A percentile compares a stretch with the other conserved stretches of the same genome.
phyloP scores from a whole-genome alignment of 1,140 invertebrate genomes.

The Monochamus saltuarius region DNA sequence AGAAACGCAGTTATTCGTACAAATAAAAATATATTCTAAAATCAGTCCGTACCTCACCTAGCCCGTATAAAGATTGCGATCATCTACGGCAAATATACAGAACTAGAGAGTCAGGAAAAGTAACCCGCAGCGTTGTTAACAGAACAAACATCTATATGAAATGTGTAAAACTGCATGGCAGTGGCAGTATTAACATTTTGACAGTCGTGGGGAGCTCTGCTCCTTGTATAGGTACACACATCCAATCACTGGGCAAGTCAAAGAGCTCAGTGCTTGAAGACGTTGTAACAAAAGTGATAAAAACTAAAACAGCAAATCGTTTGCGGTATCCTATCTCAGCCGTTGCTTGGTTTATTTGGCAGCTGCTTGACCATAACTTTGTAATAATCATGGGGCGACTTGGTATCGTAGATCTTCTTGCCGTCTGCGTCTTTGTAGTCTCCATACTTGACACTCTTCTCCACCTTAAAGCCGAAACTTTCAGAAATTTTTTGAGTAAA shows the following conservation, averaged over 20 bases:
- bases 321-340: slow-evolving; percentile 7
- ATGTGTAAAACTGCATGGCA: slow-evolving; percentile 50
- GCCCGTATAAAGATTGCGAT: no score
- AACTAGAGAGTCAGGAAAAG: no score
- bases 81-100: no score
- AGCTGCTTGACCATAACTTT: slow-evolving; percentile 62
- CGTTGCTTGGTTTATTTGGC: slow-evolving; percentile 13
- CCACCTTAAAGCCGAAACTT: slow-evolving; percentile 64
- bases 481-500: slow-evolving; percentile 74
- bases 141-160: slow-evolving; percentile 17
- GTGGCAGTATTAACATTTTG: slow-evolving; percentile 48
- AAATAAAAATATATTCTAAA: no score
- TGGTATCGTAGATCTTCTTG: slow-evolving; percentile 57
- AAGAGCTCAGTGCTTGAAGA: neutral
- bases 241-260: neutral
- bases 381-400: slow-evolving; percentile 62
- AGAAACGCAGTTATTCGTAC: no score
- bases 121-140: no score
- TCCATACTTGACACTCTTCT: slow-evolving; percentile 65
- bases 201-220: slow-evolving; percentile 1
- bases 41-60: no score
- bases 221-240: slow-evolving; percentile 13
- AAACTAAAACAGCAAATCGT: slow-evolving; percentile 12
- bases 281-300: neutral
- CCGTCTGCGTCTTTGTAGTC: slow-evolving; percentile 63